Conservation (phyloP, 2,888 invertebrate species). For the Diabrotica balteata region DNA sequence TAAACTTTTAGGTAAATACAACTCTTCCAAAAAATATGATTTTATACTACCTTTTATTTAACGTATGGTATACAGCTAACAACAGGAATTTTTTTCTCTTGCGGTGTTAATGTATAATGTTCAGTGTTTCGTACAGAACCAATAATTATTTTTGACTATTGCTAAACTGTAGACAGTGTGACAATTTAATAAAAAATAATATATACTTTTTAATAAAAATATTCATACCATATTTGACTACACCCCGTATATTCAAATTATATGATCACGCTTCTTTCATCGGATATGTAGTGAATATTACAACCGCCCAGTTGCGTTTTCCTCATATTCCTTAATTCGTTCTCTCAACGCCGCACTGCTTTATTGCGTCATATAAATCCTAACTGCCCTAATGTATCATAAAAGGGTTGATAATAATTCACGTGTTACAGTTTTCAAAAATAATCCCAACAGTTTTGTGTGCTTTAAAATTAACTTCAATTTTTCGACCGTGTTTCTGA, state of each 20-base stretch:
- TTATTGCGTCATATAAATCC: slow-evolving; percentile 1
- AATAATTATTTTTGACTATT: too few relatives aligned
- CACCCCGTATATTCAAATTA: not conserved
- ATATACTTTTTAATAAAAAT: too few relatives aligned
- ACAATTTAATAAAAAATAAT: too few relatives aligned
- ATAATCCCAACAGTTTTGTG: not conserved
- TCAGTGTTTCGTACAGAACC: too few relatives aligned
- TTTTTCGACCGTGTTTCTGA: not conserved
- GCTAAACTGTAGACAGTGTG: too few relatives aligned
- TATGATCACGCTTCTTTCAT: not conserved
- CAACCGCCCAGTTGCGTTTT: not conserved
- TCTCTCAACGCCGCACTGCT: not conserved
- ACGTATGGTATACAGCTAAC: too few relatives aligned
- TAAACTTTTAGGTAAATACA: too few relatives aligned
- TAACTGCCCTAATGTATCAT: slow-evolving; percentile 6
- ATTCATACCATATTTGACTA: not conserved
- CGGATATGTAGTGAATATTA: not conserved
- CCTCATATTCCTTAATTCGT: not conserved
- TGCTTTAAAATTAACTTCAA: not conserved
- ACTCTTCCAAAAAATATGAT: too few relatives aligned
- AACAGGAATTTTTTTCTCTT: too few relatives aligned
- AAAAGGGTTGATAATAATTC: slow-evolving; percentile 4
- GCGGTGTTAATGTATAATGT: too few relatives aligned
- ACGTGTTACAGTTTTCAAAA: slow-evolving; percentile 3
- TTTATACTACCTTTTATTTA: too few relatives aligned